Conservation (phyloP, 2,888 invertebrate genomes). For the Agapostemon virescens region DNA sequence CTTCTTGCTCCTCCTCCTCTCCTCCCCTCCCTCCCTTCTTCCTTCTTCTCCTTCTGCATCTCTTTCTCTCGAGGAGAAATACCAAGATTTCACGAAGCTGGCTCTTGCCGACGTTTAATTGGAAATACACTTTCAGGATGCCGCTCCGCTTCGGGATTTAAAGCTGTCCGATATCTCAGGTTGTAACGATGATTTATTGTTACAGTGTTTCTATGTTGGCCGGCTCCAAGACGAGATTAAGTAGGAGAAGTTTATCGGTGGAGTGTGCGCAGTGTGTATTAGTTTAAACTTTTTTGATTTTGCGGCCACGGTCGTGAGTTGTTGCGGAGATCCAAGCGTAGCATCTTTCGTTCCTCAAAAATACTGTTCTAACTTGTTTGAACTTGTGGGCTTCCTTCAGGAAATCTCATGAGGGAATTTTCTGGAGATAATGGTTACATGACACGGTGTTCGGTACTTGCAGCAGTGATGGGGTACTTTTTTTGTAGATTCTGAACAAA, state of each 20-base stretch:
- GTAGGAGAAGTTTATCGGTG: background rate
- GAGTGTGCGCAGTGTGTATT: too few relatives aligned
- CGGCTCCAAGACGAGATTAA: background rate
- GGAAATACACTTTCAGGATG: constrained; percentile 22
- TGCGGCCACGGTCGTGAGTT: background rate
- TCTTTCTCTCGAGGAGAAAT: constrained; percentile 14
- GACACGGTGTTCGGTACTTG: background rate
- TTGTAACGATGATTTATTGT: constrained; percentile 14
- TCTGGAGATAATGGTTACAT: background rate
- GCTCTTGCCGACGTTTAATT: constrained; percentile 31
- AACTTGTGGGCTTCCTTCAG: background rate
- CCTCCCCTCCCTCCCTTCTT: background rate
- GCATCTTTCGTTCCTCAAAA: background rate
- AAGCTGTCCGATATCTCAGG: background rate
- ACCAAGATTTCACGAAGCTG: constrained; percentile 25
- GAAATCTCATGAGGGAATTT: background rate
- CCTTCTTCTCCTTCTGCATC: background rate
- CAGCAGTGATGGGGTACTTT: background rate
- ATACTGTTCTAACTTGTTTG: background rate
- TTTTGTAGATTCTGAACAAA: too few relatives aligned
- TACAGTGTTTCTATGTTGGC: background rate
- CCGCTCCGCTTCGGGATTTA: constrained; percentile 1
- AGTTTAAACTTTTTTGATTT: background rate
- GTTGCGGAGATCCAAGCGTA: background rate
- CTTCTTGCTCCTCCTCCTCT: constrained; percentile 18